Evolutionary conservation across 2,888 invertebrate genomes (phyloP), one percentile per base, ranked within the genome.

Genomic region (Xanthorhoe spadicearia): DNA sequence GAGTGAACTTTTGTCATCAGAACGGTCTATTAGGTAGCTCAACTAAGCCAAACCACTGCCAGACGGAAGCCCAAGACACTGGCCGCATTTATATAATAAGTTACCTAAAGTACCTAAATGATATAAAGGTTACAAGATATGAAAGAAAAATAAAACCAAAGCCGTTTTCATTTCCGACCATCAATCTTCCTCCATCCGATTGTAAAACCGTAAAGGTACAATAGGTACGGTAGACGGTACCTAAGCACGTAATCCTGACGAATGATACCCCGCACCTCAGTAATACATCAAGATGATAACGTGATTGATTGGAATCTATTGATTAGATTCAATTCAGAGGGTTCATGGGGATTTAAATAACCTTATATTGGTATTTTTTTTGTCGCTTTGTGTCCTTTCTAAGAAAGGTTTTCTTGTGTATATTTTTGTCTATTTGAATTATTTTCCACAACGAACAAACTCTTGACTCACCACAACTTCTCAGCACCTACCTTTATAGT

Each of bases 241-340:
- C 38, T 43, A 68, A 69, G 77, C 35, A 52, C 66, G 71, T 82
- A 79, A 82, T 79, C 83, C 69, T 79, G 82, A 83, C 70, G 72
- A 75, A 83, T 81, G 83, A 72, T 72, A 65, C 65, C 68, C 66
- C 51, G 17, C 46, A 28, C 59, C 63, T 58, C 52, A 61, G 49
- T 61, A 50, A 69, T 69, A 66, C 69, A 64, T 70, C 69, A 68
- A 59, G 66, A 61, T 66, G 66, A 72, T 62, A 66, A n/a, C 69
- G 60, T 69, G 68, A 72, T 73, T 71, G 72, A 73, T 76, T 72
- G 63, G 66, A 50, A 58, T 62, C 58, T 65, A 64, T 65, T 61
- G 67, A 68, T 64, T 65, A 56, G 23, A 63, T 68, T 63, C 58
- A 55, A 66, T 66, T 65, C 57, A 17, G 49, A 59, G 53, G 52